Base-by-base conservation (phyloP, 2,888 invertebrate genomes). In the Plebejus anna region DNA sequence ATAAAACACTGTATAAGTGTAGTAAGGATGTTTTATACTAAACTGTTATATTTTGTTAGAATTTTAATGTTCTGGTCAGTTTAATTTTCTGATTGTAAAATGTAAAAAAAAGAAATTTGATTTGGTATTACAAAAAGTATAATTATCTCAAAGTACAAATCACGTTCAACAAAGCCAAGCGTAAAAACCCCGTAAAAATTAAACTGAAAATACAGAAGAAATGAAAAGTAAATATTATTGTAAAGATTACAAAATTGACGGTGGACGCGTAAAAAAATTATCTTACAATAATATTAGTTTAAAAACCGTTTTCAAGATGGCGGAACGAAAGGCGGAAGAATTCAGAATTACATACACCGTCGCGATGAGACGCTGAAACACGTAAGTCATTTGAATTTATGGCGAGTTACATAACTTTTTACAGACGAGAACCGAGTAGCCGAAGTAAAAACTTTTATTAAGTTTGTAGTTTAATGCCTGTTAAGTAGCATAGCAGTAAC, bases 271-370 rank as follows among this genome's bases (percentile, higher is more conserved):
- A 42, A 71, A 71, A 42, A 71, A 71, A 42, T 42, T n/a, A 42
- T 42, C n/a, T 42, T 71, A 71, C 71, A 71, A 71, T 42, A 71
- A 71, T 42, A 71, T 71, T 66, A 66, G 66, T 71, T 71, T 71
- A 42, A 22, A 71, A 42, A 71, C 38, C 71, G 71, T 71, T 71
- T 22, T 7, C 38, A 71, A 71, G 42, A 71, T 71, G 71, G 71
- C 71, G 71, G 71, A 66, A 36, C 66, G 61, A 11, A 66, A 16
- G 70, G 22, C 22, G 70, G 70, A 38, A 71, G 42, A 71, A 22
- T 71, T 71, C 42, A 4, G 22, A 42, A 71, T 42, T n/a, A 71
- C 71, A 71, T 71, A 38, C 22, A 0, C 71, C 6, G 38, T 42
- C 71, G 42, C 71, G 42, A 71, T 71, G 71, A 71, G 42, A n/a